These are phyloP conservation scores for Erythrolamprus reginae DNA, from an alignment of 2,113 vertebrate genomes.

Conservation along the genomic window DNA sequence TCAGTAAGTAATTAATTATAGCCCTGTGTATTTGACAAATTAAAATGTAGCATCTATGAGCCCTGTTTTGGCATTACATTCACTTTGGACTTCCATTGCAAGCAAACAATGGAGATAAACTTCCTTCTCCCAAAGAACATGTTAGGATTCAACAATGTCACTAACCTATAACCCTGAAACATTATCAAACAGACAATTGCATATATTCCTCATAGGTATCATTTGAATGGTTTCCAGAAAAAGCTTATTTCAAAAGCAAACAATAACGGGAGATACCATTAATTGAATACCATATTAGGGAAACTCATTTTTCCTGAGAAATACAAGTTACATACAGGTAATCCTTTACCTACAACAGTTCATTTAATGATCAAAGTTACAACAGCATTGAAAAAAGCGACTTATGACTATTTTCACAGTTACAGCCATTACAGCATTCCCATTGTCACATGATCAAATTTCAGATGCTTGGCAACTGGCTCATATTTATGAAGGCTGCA, in stretches of 20 bases:
- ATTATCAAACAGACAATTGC: not conserved
- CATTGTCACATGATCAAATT: not conserved
- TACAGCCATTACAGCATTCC: not conserved
- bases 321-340: not conserved
- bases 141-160: not conserved
- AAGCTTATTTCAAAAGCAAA: not conserved
- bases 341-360: not conserved
- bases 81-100: not conserved
- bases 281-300: not conserved
- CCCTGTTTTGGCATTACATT: not conserved
- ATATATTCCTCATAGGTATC: not conserved
- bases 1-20: not conserved
- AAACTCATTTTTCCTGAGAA: not conserved
- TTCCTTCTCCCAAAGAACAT: not conserved
- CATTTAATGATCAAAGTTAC: not conserved
- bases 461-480: not conserved
- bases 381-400: not conserved
- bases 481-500: not conserved
- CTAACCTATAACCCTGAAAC: not conserved
- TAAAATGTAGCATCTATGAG: not conserved
- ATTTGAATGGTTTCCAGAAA: not conserved
- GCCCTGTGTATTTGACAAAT: not conserved
- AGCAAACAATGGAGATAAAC: not conserved
- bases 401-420: not conserved
- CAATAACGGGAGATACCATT: not conserved